These are phyloP conservation scores for Allolobophora icterica DNA, from an alignment of 2,888 invertebrate species.

Conservation along the genomic window DNA sequence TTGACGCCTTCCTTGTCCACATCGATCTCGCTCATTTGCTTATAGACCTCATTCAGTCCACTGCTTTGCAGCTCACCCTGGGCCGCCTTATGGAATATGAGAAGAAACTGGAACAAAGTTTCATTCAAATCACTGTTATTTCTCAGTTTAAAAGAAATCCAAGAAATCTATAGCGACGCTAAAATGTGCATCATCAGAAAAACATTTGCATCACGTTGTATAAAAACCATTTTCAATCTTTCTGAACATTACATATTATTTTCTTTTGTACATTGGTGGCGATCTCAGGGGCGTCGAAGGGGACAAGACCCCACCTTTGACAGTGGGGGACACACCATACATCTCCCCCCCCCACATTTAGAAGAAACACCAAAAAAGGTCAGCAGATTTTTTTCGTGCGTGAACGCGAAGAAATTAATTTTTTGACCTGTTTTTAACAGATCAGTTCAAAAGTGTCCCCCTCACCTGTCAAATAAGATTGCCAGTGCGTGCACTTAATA, in stretches of 20 bases:
- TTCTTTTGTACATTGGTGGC: no score
- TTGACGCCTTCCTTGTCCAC: conserved; percentile 92
- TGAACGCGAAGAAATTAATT: no score
- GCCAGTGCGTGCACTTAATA: background rate
- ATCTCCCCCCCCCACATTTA: no score
- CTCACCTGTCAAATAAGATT: no score
- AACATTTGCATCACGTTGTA: background rate
- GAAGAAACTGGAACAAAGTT: conserved; percentile 67
- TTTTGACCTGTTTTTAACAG: no score
- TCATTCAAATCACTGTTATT: background rate
- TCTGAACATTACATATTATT: background rate
- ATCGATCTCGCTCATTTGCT: conserved; percentile 81
- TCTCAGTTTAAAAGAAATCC: background rate
- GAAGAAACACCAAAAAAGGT: no score
- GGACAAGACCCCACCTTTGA: no score
- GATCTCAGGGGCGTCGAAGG: no score
- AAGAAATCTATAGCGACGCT: background rate
- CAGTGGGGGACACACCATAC: no score
- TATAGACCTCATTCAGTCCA: conserved; percentile 82
- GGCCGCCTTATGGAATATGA: conserved; percentile 82
- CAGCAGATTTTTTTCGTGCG: no score
- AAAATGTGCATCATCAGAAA: background rate
- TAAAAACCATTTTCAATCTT: background rate
- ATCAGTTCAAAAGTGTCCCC: no score
- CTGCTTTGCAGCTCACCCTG: conserved; percentile 89